Conservation (phyloP, 53 echinoderm and acorn worm genomes). For the Glandiceps talaboti region DNA sequence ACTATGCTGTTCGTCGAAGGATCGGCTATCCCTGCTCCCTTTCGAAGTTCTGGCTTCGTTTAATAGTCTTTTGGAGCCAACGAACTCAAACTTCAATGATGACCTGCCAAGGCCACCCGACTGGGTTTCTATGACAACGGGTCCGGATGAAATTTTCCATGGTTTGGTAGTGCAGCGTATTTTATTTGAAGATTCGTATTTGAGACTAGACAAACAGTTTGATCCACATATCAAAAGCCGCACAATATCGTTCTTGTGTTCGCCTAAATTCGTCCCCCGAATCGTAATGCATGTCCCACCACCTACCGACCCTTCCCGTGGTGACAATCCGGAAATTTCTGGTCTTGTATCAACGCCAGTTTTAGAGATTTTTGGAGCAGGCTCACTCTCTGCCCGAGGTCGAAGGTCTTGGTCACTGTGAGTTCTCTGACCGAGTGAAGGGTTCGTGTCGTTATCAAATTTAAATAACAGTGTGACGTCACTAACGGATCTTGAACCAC, state of each 20-base stretch:
- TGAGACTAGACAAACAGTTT: background rate
- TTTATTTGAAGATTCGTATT: background rate
- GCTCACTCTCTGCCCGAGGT: background rate
- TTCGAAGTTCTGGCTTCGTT: no score
- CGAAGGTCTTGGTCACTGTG: background rate
- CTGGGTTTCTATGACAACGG: background rate
- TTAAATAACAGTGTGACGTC: background rate
- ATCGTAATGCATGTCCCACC: conserved; percentile 2
- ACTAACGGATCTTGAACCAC: background rate
- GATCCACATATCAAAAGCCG: background rate
- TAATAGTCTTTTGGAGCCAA: background rate
- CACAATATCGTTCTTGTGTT: background rate
- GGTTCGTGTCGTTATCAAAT: background rate
- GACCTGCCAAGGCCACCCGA: background rate
- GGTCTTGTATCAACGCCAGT: background rate
- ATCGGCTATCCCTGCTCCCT: no score
- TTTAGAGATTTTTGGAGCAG: background rate
- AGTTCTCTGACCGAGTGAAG: background rate
- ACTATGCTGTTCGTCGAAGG: no score
- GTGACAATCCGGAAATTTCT: background rate
- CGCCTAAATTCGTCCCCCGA: background rate
- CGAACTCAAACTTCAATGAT: background rate
- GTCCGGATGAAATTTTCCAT: background rate
- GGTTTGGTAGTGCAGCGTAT: background rate
- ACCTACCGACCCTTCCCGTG: background rate